phyloP scores from a whole-genome alignment of 2,888 invertebrate genomes.

The Amblyteles armatorius region DNA sequence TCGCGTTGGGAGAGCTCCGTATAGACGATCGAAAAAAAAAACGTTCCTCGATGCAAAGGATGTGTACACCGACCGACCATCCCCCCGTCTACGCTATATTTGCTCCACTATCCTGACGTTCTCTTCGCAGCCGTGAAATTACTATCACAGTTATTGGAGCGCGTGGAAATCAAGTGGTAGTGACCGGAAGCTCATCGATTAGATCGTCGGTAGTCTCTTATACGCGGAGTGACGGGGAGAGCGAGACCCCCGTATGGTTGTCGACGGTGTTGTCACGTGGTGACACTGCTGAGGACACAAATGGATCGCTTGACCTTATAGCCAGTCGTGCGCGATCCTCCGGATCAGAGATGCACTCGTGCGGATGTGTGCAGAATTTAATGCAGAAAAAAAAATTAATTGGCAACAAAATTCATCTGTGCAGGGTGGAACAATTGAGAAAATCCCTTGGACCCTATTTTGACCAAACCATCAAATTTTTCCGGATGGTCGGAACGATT shows the following conservation, averaged over 20 bases:
- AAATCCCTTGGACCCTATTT: not conserved
- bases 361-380: not conserved
- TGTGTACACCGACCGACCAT: not conserved
- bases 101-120: conserved; percentile 40
- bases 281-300: conserved; percentile 52
- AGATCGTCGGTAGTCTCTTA: conserved; percentile 53
- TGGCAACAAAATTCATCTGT: not conserved
- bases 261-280: conserved; percentile 68
- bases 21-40: not conserved
- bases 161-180: conserved; percentile 69
- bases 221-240: conserved; percentile 20
- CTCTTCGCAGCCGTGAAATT: conserved; percentile 64
- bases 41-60: not conserved
- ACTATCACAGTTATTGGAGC: conserved; percentile 67
- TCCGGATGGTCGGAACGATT: not conserved
- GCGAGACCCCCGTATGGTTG: conserved; percentile 26
- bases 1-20: not conserved
- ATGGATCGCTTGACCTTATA: conserved; percentile 49
- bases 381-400: not conserved
- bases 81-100: not conserved
- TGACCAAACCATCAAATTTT: not conserved
- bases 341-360: not conserved
- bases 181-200: conserved; percentile 70
- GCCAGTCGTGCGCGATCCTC: conserved; percentile 48
- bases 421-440: not conserved